Conservation (phyloP, 2,888 invertebrate species). For the Drosophila merina region DNA sequence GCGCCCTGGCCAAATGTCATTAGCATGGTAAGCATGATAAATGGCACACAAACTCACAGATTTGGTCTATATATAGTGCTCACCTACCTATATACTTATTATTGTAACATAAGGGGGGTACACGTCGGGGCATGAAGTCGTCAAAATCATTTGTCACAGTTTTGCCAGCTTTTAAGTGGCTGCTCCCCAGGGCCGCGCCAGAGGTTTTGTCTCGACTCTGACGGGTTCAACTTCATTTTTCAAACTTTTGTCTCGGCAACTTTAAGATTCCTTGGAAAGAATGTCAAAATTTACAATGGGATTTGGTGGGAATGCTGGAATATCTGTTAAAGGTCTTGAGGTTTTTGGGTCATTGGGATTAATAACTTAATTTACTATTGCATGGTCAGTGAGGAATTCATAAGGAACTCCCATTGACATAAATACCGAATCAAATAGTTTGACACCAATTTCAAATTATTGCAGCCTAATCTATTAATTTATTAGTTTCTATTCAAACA, state of each 20-base stretch:
- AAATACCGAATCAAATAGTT: too few species aligned
- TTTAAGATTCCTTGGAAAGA: constrained; percentile 25
- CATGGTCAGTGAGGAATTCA: not conserved
- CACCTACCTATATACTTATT: constrained; percentile 6
- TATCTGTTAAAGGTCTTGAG: not conserved
- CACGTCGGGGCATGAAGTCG: constrained; percentile 66
- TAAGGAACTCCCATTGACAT: not conserved
- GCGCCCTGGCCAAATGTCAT: constrained; percentile 65
- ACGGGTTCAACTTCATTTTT: constrained; percentile 38
- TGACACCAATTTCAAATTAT: too few species aligned
- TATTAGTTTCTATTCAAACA: not conserved
- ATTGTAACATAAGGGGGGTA: not conserved
- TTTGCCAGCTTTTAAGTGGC: constrained; percentile 56
- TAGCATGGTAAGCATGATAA: constrained; percentile 78
- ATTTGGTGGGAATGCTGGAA: not conserved
- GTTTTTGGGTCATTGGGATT: not conserved
- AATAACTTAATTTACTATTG: not conserved
- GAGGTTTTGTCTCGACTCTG: constrained; percentile 37
- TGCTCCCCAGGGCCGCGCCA: constrained; percentile 25
- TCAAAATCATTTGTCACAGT: constrained; percentile 74
- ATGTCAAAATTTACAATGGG: not conserved
- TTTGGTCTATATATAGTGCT: constrained; percentile 33
- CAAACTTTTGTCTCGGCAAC: constrained; percentile 35
- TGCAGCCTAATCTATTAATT: not conserved
- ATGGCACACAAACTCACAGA: constrained; percentile 62